Conservation (phyloP, 2,888 invertebrate genomes). For the Leptinotarsa rubiginosa region DNA sequence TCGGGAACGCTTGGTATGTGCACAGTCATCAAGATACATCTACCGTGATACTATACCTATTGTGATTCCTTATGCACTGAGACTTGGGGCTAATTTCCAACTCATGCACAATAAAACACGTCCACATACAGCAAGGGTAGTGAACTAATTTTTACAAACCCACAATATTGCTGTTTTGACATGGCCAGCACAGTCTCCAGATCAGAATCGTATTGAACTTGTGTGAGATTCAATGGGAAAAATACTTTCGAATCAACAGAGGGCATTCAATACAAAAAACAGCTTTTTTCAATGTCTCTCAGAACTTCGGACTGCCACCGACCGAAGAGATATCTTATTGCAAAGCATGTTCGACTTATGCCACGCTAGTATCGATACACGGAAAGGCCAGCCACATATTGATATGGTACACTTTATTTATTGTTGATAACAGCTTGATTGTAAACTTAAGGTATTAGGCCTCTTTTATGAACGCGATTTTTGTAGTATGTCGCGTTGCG, state of each 20-base stretch:
- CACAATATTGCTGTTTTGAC: background rate
- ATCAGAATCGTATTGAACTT: background rate
- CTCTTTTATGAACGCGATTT: too few relatives aligned
- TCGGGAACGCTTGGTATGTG: background rate
- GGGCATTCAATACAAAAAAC: background rate
- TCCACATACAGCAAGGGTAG: background rate
- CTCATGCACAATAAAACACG: background rate
- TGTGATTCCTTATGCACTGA: background rate
- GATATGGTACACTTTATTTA: background rate
- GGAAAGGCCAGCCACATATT: background rate
- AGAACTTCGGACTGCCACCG: background rate
- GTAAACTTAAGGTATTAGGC: too few relatives aligned
- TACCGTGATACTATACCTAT: background rate
- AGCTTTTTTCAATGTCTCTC: background rate
- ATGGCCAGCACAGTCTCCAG: background rate
- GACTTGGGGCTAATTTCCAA: background rate
- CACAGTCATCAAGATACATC: background rate
- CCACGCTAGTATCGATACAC: background rate
- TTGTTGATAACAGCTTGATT: too few relatives aligned
- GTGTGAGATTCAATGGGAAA: background rate
- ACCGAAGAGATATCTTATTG: background rate
- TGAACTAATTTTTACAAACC: background rate
- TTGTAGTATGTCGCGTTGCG: too few relatives aligned
- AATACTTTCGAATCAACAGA: background rate
- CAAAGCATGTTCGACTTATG: background rate